phyloP scores from a whole-genome alignment of 1,140 invertebrate genomes.

The Amphibalanus amphitrite region DNA sequence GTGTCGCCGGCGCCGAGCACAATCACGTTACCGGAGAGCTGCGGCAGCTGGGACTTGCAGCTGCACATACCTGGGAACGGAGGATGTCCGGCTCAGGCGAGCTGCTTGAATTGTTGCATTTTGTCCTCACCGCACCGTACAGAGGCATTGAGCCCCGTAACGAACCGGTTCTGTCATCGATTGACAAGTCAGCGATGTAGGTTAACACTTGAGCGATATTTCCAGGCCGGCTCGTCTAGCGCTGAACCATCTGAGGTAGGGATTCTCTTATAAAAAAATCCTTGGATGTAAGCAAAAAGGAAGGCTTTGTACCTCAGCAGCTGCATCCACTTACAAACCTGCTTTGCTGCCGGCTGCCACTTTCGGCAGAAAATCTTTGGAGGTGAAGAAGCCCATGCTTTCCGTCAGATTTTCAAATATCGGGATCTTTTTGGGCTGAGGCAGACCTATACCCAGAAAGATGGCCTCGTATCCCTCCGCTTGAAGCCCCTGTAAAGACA shows the following conservation, averaged over 20 bases:
- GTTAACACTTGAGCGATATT: too few species aligned
- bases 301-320: too few species aligned
- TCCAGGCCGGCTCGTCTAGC: too few species aligned
- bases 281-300: too few species aligned
- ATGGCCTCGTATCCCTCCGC: slow-evolving; percentile 53
- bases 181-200: too few species aligned
- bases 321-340: slow-evolving; percentile 30
- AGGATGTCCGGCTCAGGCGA: too few species aligned
- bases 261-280: too few species aligned
- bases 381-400: slow-evolving; percentile 83
- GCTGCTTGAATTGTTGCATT: too few species aligned
- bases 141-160: too few species aligned
- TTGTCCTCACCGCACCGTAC: too few species aligned
- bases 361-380: slow-evolving; percentile 78
- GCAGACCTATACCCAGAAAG: slow-evolving; percentile 87
- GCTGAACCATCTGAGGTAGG: too few species aligned
- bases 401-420: slow-evolving; percentile 61
- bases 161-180: too few species aligned
- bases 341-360: slow-evolving; percentile 77
- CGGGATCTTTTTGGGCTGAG: slow-evolving; percentile 62
- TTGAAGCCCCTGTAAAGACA: slow-evolving; percentile 44
- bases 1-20: slow-evolving; percentile 95
- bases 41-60: slow-evolving; percentile 55
- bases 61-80: slow-evolving; percentile 55
- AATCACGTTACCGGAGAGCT: slow-evolving; percentile 67